phyloP scores from a whole-genome alignment of 1,140 invertebrate species.

The Diachasmimorpha longicaudata region DNA sequence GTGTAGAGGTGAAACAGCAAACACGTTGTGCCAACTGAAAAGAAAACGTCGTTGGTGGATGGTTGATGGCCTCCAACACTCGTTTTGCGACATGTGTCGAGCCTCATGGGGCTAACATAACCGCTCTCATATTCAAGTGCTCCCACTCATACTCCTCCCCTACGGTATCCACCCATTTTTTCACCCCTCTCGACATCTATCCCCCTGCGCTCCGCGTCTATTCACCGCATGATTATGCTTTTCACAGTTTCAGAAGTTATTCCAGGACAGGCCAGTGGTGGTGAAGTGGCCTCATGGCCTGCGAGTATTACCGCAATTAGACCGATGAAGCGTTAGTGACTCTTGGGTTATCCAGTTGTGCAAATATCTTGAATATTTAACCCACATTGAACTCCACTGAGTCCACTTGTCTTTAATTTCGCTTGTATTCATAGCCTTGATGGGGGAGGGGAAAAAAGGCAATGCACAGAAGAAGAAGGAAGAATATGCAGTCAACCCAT shows the following conservation, averaged over 20 bases:
- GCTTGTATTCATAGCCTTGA: background rate
- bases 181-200: background rate
- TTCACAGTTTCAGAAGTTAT: slow-evolving; percentile 29
- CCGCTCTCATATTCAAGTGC: slow-evolving; percentile 1
- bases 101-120: background rate
- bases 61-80: background rate
- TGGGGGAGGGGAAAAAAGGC: background rate
- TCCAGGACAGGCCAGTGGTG: slow-evolving; percentile 13
- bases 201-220: background rate
- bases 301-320: slow-evolving; percentile 52
- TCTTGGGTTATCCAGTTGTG: slow-evolving; percentile 32
- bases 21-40: background rate
- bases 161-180: background rate
- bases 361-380: slow-evolving; percentile 53
- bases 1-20: background rate
- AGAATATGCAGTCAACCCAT: no score
- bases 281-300: slow-evolving; percentile 38
- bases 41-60: background rate
- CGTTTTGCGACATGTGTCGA: background rate
- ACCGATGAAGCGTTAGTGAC: slow-evolving; percentile 39
- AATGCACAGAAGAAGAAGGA: no score
- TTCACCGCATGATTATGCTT: slow-evolving; percentile 31
- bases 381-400: slow-evolving; percentile 27
- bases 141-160: background rate
- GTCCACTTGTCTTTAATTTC: slow-evolving; percentile 7